Base-by-base conservation (phyloP, 2,888 invertebrate species). In the Metalampra italica region DNA sequence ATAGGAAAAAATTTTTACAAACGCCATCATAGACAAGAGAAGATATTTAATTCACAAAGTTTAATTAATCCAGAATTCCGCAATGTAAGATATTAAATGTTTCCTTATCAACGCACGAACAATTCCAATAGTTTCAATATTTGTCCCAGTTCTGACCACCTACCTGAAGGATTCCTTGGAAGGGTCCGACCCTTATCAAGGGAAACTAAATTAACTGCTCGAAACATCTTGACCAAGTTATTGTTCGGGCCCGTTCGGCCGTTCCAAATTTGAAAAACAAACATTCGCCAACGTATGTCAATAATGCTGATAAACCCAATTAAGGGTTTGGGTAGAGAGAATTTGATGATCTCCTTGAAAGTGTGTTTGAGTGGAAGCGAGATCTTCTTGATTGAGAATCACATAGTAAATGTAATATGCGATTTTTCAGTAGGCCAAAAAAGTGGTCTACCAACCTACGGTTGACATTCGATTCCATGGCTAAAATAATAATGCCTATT, bases 191-290 rank as follows among this genome's bases (percentile, higher is more conserved):
- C 88, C 88, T 87, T 80, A 82, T 87, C 88, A 88, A 80, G 75
- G 75, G 71, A 82, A 85, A 86, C 82, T 83, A 83, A 88, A 87
- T 88, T 87, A 88, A 85, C 85, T 82, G 80, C 75, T 82, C 70
- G 70, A 75, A 86, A 82, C 84, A 83, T 88, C 87, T 87, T 88
- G 86, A 83, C 82, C 84, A 78, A 87, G 82, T 86, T 86, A 86
- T 53, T 49, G 46, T 56, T 55, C 47, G 62, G 59, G 52, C 47
- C 59, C 72, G 60, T 59, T 67, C 70, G 76, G 68, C 66, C 71
- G 77, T 61, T 57, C 54, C 60, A 73, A 78, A 86, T 85, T 80
- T 67, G 70, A 82, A 85, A 84, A 86, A 85, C 85, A 88, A 87
- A 82, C 78, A 68, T 68, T 63, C 51, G 55, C 49, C 52, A 64